phyloP scores from a whole-genome alignment of 2,888 invertebrate species.

The Cephus runcator region DNA sequence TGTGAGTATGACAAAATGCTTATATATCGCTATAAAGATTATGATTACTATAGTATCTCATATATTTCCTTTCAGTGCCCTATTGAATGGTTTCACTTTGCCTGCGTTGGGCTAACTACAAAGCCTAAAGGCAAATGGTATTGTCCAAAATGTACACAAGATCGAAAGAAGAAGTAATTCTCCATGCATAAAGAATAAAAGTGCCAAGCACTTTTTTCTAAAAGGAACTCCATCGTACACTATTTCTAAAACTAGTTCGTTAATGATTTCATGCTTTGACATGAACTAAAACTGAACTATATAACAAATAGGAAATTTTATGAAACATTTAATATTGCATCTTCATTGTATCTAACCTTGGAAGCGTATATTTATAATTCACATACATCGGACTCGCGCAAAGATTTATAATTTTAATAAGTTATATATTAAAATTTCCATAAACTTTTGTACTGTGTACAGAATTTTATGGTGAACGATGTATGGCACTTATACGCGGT shows the following conservation, averaged over 20 bases:
- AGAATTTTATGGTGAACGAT: neutral
- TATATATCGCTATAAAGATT: neutral
- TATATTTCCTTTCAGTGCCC: conserved; percentile 71
- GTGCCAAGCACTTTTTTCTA: neutral
- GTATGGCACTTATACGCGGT: neutral
- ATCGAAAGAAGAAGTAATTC: conserved; percentile 66
- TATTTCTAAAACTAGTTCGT: conserved; percentile 29
- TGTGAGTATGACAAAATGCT: conserved; percentile 66
- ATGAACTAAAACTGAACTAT: conserved; percentile 34
- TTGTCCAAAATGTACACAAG: conserved; percentile 74
- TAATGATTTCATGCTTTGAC: conserved; percentile 36
- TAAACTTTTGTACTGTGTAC: neutral
- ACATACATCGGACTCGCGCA: neutral
- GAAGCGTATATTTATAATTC: conserved; percentile 15
- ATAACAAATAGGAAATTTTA: conserved; percentile 30
- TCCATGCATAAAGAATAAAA: conserved; percentile 15
- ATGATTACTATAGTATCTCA: conserved; percentile 8
- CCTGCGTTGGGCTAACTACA: conserved; percentile 88
- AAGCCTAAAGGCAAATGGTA: conserved; percentile 96
- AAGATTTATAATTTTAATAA: neutral
- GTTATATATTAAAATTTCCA: neutral
- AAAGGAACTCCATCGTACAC: conserved; percentile 3
- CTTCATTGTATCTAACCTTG: conserved; percentile 40
- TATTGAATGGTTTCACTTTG: conserved; percentile 97
- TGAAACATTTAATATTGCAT: conserved; percentile 28